Evolutionary conservation across 2,113 vertebrate genomes (phyloP), one percentile per base, ranked within the genome.

Genomic region (Grantiella picta): DNA sequence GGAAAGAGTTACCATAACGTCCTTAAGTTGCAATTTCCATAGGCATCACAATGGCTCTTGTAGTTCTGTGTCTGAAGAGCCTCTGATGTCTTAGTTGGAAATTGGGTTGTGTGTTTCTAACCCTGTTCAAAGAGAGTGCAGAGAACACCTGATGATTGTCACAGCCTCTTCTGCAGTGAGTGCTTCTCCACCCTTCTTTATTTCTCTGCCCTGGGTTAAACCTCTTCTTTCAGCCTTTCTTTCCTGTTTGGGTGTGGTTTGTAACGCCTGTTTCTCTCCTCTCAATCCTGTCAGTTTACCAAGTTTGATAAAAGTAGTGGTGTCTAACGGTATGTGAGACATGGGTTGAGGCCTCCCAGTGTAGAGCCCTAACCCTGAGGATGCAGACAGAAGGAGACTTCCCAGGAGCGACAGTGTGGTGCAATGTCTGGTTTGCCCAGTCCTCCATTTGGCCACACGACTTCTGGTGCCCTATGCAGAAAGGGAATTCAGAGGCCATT

Each of bases 391-490:
- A 18, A 63, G 0, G 2, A 59, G 28, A 27, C 12, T 45, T 14
- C 22, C 25, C 7, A 21, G 28, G 42, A 75, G 17, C 42, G 70
- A 5, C 25, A 16, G 66, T 5, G 35, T 25, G 1, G 0, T 0
- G 0, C 33, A 29, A 1, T 6, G 1, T 40, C 53, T 24, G 29
- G 4, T 29, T 33, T 79, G 36, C 52, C 25, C 36, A 49, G 3
- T 11, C 4, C 40, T 69, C 57, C 73, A 10, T 42, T 35, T 57
- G 35, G 13, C 54, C 38, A 7, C 1, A 2, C 4, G 0, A 8
- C 66, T 21, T 29, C 66, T 3, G 5, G 40, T 2, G 1, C 63
- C 57, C 40, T 68, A 25, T 2, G 1, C 4, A 10, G 75, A 50
- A 45, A 28, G 33, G 35, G n/a, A 33, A 53, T 47, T 66, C 15